Conservation (phyloP, 1,140 invertebrate species). For the Bombyx mori region DNA sequence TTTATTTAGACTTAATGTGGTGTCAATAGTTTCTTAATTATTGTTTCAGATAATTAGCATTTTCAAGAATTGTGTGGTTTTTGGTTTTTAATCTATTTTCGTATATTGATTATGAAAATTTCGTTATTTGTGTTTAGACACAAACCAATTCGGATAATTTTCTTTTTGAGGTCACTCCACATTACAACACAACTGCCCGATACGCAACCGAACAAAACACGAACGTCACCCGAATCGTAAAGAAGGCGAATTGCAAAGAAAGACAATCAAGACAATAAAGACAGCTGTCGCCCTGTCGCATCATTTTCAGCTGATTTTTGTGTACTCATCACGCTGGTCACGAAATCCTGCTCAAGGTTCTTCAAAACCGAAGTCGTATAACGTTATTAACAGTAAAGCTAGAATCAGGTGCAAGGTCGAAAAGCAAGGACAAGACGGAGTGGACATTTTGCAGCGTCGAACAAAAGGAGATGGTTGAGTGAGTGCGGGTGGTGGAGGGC, state of each 20-base stretch:
- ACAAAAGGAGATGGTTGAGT: conserved; percentile 66
- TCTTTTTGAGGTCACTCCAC: conserved; percentile 53
- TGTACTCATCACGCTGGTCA: conserved; percentile 44
- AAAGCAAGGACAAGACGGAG: conserved; percentile 36
- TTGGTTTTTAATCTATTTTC: background rate
- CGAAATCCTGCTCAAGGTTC: too few species aligned
- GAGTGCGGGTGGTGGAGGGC: conserved; percentile 49
- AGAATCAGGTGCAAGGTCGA: conserved; percentile 8
- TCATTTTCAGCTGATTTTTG: conserved; percentile 72
- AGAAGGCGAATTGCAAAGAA: conserved; percentile 58
- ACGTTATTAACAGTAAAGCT: conserved; percentile 2
- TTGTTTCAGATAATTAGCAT: too few species aligned
- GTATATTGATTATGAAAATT: background rate
- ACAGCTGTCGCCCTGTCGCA: conserved; percentile 54
- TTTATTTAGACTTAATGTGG: too few species aligned
- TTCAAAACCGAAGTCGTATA: background rate
- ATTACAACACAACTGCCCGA: conserved; percentile 31
- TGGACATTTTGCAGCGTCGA: conserved; percentile 34
- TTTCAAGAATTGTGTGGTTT: too few species aligned
- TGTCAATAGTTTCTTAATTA: too few species aligned
- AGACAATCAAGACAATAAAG: conserved; percentile 17
- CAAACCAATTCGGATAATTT: conserved; percentile 20
- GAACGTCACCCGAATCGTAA: conserved; percentile 51
- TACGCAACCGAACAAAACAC: conserved; percentile 44
- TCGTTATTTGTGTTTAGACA: too few species aligned